Conservation (phyloP, 2,113 vertebrate genomes). For the Desmodus rotundus region DNA sequence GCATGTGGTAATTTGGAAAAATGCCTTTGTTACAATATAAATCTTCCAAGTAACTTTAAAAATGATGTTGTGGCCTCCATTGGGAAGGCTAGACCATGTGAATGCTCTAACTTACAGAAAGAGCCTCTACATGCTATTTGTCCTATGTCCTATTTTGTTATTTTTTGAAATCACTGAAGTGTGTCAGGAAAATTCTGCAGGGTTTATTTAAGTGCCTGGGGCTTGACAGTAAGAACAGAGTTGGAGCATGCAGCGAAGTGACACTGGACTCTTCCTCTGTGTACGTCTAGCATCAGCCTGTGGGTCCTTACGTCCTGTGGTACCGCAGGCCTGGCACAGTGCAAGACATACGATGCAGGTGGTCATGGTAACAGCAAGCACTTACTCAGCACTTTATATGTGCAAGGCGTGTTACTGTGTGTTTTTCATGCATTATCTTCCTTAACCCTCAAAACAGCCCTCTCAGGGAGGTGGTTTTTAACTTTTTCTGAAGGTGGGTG, state of each 20-base stretch:
- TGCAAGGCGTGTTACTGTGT: not conserved
- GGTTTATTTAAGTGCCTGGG: slow-evolving; percentile 34
- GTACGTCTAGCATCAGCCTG: not conserved
- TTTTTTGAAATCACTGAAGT: slow-evolving; percentile 36
- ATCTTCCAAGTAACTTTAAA: slow-evolving; percentile 52
- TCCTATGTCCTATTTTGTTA: slow-evolving; percentile 24
- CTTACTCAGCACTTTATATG: not conserved
- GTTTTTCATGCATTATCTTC: not conserved
- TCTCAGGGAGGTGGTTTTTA: not conserved
- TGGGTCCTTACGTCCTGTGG: not conserved
- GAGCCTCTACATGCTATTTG: slow-evolving; percentile 24
- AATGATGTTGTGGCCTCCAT: not conserved
- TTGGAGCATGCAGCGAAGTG: not conserved
- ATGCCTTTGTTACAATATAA: slow-evolving; percentile 38
- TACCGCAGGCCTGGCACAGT: not conserved
- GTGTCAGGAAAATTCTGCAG: slow-evolving; percentile 18
- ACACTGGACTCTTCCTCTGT: not conserved
- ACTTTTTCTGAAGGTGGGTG: not conserved
- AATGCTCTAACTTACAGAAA: not conserved
- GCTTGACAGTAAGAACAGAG: not conserved
- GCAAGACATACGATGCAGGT: too few species aligned
- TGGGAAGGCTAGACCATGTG: slow-evolving; percentile 27
- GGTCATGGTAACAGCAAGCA: not conserved
- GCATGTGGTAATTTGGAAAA: slow-evolving; percentile 60
- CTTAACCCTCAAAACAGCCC: not conserved